A percentile compares a stretch with the other conserved stretches of the same genome.
Evolutionary conservation across 2,888 invertebrate genomes (phyloP).

Genomic region (Celastrina argiolus): DNA sequence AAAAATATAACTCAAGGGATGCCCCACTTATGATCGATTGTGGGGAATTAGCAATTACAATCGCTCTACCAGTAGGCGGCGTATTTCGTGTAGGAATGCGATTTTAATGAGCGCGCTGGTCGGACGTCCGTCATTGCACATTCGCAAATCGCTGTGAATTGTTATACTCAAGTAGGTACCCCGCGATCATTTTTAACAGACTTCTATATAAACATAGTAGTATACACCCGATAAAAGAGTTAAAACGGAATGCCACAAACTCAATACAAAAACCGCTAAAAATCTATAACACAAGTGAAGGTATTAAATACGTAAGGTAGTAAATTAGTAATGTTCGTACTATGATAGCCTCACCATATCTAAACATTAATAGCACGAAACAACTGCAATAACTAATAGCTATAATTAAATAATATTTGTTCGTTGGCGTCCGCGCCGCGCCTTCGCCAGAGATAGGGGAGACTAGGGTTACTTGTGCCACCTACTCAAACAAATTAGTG

Average conservation of each 20-base stretch:
- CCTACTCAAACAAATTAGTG: not conserved
- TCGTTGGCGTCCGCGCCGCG: slow-evolving; percentile 10
- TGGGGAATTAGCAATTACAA: slow-evolving; percentile 19
- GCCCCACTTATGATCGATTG: not conserved
- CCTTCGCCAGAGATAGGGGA: not conserved
- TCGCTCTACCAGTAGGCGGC: slow-evolving; percentile 22
- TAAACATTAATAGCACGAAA: slow-evolving; percentile 2
- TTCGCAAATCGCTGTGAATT: slow-evolving; percentile 24
- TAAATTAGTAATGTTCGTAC: not conserved
- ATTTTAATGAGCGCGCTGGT: slow-evolving; percentile 40
- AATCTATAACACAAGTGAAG: not conserved
- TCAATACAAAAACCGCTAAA: not conserved
- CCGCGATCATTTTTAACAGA: no score
- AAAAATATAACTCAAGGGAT: not conserved
- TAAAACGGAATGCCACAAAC: no score
- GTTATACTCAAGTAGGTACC: no score
- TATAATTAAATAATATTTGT: slow-evolving; percentile 5
- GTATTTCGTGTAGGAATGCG: slow-evolving; percentile 41
- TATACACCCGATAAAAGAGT: no score
- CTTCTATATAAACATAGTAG: no score
- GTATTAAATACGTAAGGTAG: not conserved
- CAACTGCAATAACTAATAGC: slow-evolving; percentile 7
- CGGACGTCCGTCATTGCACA: slow-evolving; percentile 32
- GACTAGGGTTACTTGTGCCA: not conserved
- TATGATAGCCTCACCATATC: slow-evolving; percentile 1